A percentile compares a stretch with the other conserved stretches of the same genome.
phyloP scores from a whole-genome alignment of 92 coral and sea anemone genomes.

The Muricea muricata region DNA sequence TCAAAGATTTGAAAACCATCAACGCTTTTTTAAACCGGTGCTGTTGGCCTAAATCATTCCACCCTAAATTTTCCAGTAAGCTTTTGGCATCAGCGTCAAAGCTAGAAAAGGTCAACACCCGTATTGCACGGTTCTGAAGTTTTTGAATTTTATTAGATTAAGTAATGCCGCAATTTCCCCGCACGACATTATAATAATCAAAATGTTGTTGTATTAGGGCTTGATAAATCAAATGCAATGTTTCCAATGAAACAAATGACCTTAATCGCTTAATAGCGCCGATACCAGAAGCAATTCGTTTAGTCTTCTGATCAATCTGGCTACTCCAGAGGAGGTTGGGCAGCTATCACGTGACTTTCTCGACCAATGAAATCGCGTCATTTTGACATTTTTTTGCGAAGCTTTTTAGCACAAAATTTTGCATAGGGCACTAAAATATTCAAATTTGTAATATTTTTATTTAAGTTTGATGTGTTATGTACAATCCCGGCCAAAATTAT shows the following conservation, averaged over 20 bases:
- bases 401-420: too few species aligned
- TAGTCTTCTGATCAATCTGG: background rate
- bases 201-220: background rate
- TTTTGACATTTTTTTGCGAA: too few species aligned
- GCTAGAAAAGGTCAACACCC: too few species aligned
- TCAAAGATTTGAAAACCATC: background rate
- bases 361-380: too few species aligned
- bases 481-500: too few species aligned
- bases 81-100: background rate
- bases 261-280: slow-evolving; percentile 6
- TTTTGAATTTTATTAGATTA: background rate
- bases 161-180: background rate
- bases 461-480: too few species aligned
- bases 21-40: background rate
- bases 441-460: too few species aligned
- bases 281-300: background rate
- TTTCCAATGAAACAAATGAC: background rate
- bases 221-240: background rate
- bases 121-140: background rate
- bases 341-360: too few species aligned
- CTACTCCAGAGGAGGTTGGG: background rate
- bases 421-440: too few species aligned
- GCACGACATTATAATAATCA: background rate
- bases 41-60: background rate
- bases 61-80: background rate